A percentile compares a stretch with the other conserved stretches of the same genome.
These are phyloP conservation scores for Drosophila lowei DNA, from an alignment of 1,140 invertebrate genomes.

Conservation along the genomic window DNA sequence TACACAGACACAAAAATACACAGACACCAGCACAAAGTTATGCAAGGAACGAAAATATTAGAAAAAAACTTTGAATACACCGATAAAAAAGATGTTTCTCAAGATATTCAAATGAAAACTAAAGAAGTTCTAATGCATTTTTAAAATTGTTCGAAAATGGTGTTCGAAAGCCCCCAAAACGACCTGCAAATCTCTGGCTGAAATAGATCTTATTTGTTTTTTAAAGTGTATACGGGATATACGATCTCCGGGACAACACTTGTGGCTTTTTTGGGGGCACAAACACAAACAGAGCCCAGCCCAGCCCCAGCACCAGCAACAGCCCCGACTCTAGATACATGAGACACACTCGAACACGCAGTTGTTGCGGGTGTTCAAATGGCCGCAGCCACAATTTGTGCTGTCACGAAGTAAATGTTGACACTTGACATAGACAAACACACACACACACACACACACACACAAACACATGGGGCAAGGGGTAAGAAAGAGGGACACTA, in stretches of 20 bases:
- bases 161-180: too few species aligned
- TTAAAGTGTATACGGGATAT: constrained; percentile 1
- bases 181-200: too few species aligned
- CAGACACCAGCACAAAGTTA: background rate
- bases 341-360: constrained; percentile 1
- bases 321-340: too few species aligned
- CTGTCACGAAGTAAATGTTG: constrained; percentile 79
- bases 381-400: constrained; percentile 79
- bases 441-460: constrained; percentile 20
- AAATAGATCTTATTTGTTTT: background rate
- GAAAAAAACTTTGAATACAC: constrained; percentile 26
- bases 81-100: background rate
- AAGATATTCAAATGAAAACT: too few species aligned
- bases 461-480: background rate
- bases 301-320: too few species aligned
- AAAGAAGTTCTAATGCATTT: too few species aligned
- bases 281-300: background rate
- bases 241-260: constrained; percentile 54
- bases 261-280: constrained; percentile 54
- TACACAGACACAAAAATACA: constrained; percentile 17
- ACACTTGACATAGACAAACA: constrained; percentile 81
- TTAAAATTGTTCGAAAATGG: too few species aligned
- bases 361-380: constrained; percentile 57
- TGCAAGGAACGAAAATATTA: constrained; percentile 42
- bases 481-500: background rate